Evolutionary conservation across 2,113 vertebrate genomes (phyloP).

Genomic region (Gobius niger): DNA sequence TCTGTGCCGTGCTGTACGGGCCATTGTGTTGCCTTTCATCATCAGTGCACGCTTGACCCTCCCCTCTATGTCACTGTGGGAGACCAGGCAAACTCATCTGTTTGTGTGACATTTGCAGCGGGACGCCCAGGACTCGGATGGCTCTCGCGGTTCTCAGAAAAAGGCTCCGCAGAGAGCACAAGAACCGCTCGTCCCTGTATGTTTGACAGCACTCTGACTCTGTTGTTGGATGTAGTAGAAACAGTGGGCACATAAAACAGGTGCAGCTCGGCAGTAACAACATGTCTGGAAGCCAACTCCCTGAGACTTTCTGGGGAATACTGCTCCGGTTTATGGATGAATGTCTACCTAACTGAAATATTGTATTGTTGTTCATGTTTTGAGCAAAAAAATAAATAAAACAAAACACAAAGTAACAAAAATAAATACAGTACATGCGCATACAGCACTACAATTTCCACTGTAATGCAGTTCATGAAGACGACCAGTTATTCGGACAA

Average conservation of each 20-base stretch:
- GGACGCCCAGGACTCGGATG: conserved; percentile 44
- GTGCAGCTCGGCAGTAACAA: conserved; percentile 38
- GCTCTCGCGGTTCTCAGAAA: conserved; percentile 20
- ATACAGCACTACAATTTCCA: no score
- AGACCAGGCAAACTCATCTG: conserved; percentile 43
- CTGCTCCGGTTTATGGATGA: conserved; percentile 32
- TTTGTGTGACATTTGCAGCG: conserved; percentile 60
- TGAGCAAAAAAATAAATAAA: no score
- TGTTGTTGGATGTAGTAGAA: conserved; percentile 16
- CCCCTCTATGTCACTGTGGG: conserved; percentile 27
- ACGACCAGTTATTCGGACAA: no score
- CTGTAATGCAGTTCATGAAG: no score
- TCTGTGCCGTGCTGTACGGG: conserved; percentile 3
- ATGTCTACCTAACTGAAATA: not conserved
- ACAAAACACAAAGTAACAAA: no score
- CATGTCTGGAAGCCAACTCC: conserved; percentile 32
- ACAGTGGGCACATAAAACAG: conserved; percentile 29
- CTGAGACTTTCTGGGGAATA: conserved; percentile 22
- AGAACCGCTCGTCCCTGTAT: not conserved
- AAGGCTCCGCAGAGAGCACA: conserved; percentile 22
- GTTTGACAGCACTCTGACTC: not conserved
- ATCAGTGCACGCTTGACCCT: conserved; percentile 47
- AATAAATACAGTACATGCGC: no score
- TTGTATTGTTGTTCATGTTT: conserved; percentile 8
- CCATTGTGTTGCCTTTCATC: conserved; percentile 29